These are phyloP conservation scores for Rhagologus leucostigma DNA, from an alignment of 2,113 vertebrate genomes.

Conservation along the genomic window DNA sequence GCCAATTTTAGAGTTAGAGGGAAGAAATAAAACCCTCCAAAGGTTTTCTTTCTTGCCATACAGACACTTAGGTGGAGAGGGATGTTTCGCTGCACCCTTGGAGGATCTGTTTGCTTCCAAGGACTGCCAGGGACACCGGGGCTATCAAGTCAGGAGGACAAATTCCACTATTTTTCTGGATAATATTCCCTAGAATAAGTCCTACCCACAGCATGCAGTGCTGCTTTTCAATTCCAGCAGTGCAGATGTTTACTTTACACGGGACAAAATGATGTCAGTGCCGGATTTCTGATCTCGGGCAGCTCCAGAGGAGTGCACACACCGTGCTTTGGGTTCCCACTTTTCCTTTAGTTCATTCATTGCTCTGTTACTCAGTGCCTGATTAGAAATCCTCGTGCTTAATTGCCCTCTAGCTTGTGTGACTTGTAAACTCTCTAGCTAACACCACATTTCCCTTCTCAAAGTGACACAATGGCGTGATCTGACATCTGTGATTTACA, in stretches of 20 bases:
- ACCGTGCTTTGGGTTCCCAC: background rate
- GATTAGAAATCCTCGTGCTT: background rate
- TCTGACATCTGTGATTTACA: background rate
- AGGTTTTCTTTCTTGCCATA: background rate
- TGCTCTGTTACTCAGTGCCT: background rate
- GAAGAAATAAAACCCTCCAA: background rate
- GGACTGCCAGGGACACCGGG: background rate
- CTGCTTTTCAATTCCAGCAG: background rate
- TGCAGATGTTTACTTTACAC: background rate
- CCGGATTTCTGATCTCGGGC: background rate
- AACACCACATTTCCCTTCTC: background rate
- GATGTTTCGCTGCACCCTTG: background rate
- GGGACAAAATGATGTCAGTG: background rate
- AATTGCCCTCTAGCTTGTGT: background rate
- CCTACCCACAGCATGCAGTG: background rate
- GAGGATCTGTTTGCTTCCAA: background rate
- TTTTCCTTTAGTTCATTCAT: background rate
- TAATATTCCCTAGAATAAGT: background rate
- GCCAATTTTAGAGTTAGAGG: background rate
- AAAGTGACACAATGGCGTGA: background rate
- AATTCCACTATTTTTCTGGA: background rate
- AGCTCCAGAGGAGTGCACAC: background rate
- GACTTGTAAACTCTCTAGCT: background rate
- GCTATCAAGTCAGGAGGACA: background rate
- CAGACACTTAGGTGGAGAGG: background rate